These are phyloP conservation scores for Magallana gigas DNA, from an alignment of 1,140 invertebrate genomes.

Conservation along the genomic window DNA sequence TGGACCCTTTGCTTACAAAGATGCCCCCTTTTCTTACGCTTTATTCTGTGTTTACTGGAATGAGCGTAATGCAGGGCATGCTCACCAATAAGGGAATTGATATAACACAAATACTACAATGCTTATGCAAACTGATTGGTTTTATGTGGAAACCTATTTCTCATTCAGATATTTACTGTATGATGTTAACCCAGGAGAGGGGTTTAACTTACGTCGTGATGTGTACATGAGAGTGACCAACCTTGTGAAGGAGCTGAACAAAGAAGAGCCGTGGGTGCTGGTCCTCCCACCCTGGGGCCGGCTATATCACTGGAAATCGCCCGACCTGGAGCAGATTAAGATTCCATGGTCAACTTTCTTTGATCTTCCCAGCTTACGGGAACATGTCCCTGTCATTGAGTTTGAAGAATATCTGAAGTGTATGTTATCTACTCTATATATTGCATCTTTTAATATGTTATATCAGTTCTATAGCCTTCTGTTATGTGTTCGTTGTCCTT, in stretches of 20 bases:
- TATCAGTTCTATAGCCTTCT: no score
- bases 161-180: conserved; percentile 85
- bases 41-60: no score
- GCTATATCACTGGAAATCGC: conserved; percentile 93
- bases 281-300: conserved; percentile 93
- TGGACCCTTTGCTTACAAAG: no score
- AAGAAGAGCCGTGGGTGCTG: conserved; percentile 80
- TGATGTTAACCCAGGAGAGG: conserved; percentile 96
- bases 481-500: no score
- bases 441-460: no score
- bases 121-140: no score
- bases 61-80: no score
- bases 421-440: background rate
- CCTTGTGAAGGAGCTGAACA: conserved; percentile 85
- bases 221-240: conserved; percentile 95
- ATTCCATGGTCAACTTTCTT: conserved; percentile 92
- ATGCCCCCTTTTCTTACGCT: no score
- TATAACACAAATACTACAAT: no score
- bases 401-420: conserved; percentile 88
- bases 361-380: conserved; percentile 88
- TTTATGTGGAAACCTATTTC: background rate
- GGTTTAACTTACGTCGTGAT: conserved; percentile 97
- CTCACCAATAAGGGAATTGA: no score
- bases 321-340: conserved; percentile 81
- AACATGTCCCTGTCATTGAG: conserved; percentile 93